Percentiles rank a stretch among this genome's conserved stretches.
Evolutionary conservation across 2,888 invertebrate species (phyloP).

Genomic region (Archips xylosteana): DNA sequence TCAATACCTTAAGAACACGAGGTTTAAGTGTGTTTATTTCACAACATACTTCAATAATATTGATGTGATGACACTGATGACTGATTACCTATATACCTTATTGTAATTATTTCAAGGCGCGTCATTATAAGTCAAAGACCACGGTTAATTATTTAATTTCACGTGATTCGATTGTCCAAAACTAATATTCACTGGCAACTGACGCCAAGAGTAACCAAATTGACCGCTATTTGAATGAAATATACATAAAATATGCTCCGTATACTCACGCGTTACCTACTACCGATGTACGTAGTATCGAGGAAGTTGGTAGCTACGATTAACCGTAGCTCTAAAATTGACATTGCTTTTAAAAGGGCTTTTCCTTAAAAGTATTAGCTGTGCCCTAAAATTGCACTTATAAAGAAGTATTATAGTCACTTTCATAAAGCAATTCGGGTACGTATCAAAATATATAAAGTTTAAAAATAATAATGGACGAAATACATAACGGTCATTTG

Average conservation of each 20-base stretch:
- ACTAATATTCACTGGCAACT: slow-evolving; percentile 1
- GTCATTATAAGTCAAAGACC: slow-evolving; percentile 29
- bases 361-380: too few relatives aligned
- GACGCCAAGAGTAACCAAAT: not conserved
- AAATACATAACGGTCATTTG: too few relatives aligned
- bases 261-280: not conserved
- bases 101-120: not conserved
- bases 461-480: too few relatives aligned
- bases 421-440: too few relatives aligned
- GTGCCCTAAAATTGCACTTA: too few relatives aligned
- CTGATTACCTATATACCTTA: not conserved
- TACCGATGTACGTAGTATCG: not conserved
- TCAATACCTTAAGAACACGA: too few relatives aligned
- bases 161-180: slow-evolving; percentile 3
- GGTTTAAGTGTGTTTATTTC: not conserved
- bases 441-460: too few relatives aligned
- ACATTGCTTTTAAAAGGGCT: too few relatives aligned
- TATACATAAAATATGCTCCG: slow-evolving; percentile 25
- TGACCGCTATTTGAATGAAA: slow-evolving; percentile 5
- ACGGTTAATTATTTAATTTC: slow-evolving; percentile 13
- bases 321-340: not conserved
- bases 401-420: too few relatives aligned
- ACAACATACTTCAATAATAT: not conserved
- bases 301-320: not conserved
- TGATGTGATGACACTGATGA: too few relatives aligned